Conservation (phyloP, 2,888 invertebrate species). For the Limnephilus lunatus region DNA sequence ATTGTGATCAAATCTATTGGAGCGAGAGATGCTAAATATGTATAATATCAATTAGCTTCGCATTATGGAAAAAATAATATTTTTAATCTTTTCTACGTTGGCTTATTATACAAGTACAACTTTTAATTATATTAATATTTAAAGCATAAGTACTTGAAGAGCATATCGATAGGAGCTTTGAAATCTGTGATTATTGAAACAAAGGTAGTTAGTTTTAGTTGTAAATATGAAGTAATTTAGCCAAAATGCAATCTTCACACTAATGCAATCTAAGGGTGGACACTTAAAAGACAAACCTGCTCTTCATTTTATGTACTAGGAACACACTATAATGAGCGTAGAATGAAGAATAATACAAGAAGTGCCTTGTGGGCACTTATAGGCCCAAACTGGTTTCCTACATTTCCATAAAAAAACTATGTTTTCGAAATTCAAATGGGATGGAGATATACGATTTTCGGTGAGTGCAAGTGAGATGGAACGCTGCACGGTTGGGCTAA, state of each 20-base stretch:
- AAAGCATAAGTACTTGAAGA: neutral
- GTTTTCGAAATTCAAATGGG: too few species aligned
- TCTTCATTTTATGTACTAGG: too few species aligned
- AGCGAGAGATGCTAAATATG: neutral
- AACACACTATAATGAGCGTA: neutral
- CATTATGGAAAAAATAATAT: neutral
- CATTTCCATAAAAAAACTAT: too few species aligned
- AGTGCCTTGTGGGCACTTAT: too few species aligned
- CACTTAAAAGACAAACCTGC: too few species aligned
- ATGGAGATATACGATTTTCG: too few species aligned
- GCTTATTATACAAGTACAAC: neutral
- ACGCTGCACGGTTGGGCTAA: too few species aligned
- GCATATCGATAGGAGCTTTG: slow-evolving; percentile 59
- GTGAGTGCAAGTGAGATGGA: too few species aligned
- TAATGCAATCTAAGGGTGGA: neutral
- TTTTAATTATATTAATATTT: neutral
- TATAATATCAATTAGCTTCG: neutral
- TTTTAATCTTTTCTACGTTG: neutral
- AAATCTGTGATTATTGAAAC: slow-evolving; percentile 37
- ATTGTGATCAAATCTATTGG: neutral
- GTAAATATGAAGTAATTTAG: slow-evolving; percentile 18
- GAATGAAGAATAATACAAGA: too few species aligned
- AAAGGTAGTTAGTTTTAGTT: slow-evolving; percentile 22
- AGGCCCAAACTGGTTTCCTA: too few species aligned
- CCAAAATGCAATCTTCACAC: neutral